Evolutionary conservation across 2,888 invertebrate genomes (phyloP), one percentile per base, ranked within the genome.

Genomic region (Pyrrhopygopsis socrates): DNA sequence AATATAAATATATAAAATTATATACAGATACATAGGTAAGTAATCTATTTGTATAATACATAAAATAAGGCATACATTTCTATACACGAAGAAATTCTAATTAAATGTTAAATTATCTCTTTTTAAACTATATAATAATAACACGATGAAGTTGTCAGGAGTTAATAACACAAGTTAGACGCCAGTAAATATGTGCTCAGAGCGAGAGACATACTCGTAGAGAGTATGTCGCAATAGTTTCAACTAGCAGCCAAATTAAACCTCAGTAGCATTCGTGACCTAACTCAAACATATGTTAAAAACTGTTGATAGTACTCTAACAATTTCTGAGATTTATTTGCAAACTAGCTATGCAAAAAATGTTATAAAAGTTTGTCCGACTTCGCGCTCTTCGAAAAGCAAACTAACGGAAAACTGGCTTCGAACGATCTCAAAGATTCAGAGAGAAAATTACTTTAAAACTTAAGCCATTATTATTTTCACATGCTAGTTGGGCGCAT

Each of bases 401-500:
- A 67, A 67, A 70, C 70, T 81, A 81, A 81, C 75, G 75, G 81
- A 81, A 81, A 75, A 75, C 81, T 81, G 41, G 81, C 65, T 75
- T 58, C 60, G 81, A 68, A 75, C 81, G 81, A 81, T 81, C 60
- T 81, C 81, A 81, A 81, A 81, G 81, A 81, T 63, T 63, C 58
- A 74, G 80, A 68, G 68, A 88, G 81, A 82, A 81, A 82, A 82
- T 76, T 70, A 82, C 70, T 82, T 82, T 65, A 82, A 82, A 82
- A 82, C 77, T 82, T 82, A 71, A 77, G 24, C 71, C 82, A 82
- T 82, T 82, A 82, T 82, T 77, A 82, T 82, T 82, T 82, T 77
- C 81, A 81, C 75, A 82, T 82, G 71, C 63, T 71, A 82, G n/a
- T 15, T 71, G 82, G 50, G 38, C 54, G 71, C 41, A 77, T 76